These are phyloP conservation scores for Drosophila percnosoma DNA, from an alignment of 2,888 invertebrate genomes.

Conservation along the genomic window DNA sequence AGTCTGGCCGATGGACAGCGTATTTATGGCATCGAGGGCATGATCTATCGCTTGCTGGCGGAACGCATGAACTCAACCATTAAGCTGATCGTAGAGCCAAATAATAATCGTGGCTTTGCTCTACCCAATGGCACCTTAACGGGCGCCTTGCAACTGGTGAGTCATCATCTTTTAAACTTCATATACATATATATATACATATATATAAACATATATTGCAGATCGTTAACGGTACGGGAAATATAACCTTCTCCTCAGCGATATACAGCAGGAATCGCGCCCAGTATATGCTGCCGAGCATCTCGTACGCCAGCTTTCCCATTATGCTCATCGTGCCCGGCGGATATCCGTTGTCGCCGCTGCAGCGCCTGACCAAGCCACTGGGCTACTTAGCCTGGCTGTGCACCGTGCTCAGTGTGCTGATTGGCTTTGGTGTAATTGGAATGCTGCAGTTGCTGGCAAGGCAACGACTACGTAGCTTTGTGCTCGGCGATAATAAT, in stretches of 20 bases:
- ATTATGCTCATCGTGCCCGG: constrained; percentile 73
- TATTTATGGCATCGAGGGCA: constrained; percentile 82
- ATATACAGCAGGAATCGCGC: constrained; percentile 65
- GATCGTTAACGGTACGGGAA: constrained; percentile 74
- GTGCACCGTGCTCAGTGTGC: constrained; percentile 64
- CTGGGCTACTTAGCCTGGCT: constrained; percentile 78
- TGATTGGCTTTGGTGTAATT: constrained; percentile 60
- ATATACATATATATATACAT: neutral
- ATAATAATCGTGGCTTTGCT: constrained; percentile 60
- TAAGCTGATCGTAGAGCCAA: constrained; percentile 44
- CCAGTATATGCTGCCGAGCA: constrained; percentile 67
- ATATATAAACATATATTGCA: constrained; percentile 20
- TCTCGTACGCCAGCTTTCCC: constrained; percentile 70
- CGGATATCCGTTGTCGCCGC: constrained; percentile 67
- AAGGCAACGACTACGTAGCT: constrained; percentile 32
- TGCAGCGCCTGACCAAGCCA: constrained; percentile 75
- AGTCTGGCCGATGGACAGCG: neutral
- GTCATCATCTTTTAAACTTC: neutral
- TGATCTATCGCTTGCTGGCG: constrained; percentile 68
- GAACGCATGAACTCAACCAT: constrained; percentile 82
- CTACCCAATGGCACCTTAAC: constrained; percentile 78
- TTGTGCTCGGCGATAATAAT: constrained; percentile 75
- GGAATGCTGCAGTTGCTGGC: constrained; percentile 31
- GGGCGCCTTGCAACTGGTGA: constrained; percentile 78
- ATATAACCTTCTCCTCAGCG: constrained; percentile 72